Evolutionary conservation across 2,797 vertebrate species (phyloP), one percentile per base, ranked within the genome.

Genomic region (Acipenser oxyrinchus): DNA sequence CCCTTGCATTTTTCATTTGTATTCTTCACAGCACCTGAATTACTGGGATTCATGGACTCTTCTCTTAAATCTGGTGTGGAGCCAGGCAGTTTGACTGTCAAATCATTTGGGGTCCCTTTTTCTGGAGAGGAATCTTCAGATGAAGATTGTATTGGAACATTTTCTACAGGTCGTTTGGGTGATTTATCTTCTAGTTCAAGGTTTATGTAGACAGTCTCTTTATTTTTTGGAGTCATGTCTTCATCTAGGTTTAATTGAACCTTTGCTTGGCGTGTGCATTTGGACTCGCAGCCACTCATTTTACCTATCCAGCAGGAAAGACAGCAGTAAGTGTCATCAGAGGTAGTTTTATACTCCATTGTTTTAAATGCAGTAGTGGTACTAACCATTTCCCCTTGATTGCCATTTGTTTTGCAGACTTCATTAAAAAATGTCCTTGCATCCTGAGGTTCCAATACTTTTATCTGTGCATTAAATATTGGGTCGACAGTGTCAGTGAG

Each of bases 321-420:
- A 70, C 86, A 88, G 73, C 89, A 89, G 72, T 80, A 2, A 11
- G 70, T 7, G 5, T 78, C 13, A 13, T 8, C 11, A 2, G 11
- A 18, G n/a, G 59, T 65, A 52, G 51, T 48, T 12, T 1, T 10
- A 2, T 48, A 62, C 6, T 50, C 48, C 49, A 12, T 65, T 13
- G 15, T n/a, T 58, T 50, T n/a, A 64, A 60, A 53, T 51, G 5
- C 37, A 37, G 37, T 37, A 37, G 37, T 37, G 37, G 37, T 37
- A 37, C 37, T 37, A 37, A 10, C 6, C 10, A 6, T 58, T 13
- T 58, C 55, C 55, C 11, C 12, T n/a, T 37, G 37, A 37, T 58
- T 58, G 48, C n/a, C 18, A 51, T 9, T 18, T 49, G 8, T 10
- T 10, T 50, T 64, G n/a, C 23, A 15, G 13, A 51, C 71, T 75